A percentile compares a stretch with the other conserved stretches of the same genome.
Evolutionary conservation across 2,888 invertebrate species (phyloP).

Genomic region (Saturnia japonica): DNA sequence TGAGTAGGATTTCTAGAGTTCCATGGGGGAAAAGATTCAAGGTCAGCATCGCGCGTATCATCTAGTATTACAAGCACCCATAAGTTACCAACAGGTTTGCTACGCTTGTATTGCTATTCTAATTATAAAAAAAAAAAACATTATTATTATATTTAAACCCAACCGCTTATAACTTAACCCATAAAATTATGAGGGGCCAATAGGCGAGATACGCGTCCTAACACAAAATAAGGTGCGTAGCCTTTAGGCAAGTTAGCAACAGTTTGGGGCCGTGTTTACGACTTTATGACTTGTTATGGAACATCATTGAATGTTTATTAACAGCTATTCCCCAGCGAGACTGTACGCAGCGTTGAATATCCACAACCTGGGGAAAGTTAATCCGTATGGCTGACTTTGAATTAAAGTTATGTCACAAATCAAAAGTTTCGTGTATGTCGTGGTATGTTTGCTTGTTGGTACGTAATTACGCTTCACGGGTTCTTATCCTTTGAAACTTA

Average conservation of each 20-base stretch:
- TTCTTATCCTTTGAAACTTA: not conserved
- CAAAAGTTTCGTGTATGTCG: no score
- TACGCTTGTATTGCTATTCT: no score
- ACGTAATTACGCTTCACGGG: not conserved
- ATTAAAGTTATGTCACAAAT: constrained; percentile 1
- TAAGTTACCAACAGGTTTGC: no score
- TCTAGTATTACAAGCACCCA: no score
- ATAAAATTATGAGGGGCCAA: constrained; percentile 15
- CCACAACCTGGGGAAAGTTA: not conserved
- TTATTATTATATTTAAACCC: not conserved
- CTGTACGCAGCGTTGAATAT: not conserved
- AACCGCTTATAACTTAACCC: constrained; percentile 22
- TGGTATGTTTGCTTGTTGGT: not conserved
- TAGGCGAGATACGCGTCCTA: constrained; percentile 8
- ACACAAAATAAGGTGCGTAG: constrained; percentile 22
- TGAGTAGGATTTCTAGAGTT: no score
- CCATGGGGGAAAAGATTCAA: no score
- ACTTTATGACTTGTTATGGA: constrained; percentile 26
- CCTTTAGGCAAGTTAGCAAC: constrained; percentile 26
- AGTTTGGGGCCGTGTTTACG: constrained; percentile 23
- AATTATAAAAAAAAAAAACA: no score
- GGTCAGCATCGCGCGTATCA: no score
- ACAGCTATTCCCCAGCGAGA: constrained; percentile 14
- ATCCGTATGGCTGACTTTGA: constrained; percentile 5
- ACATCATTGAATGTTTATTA: constrained; percentile 28